Percentiles rank a stretch among this genome's conserved stretches.
Conservation (phyloP, 2,888 invertebrate genomes). For the Herminia tarsipennalis region DNA sequence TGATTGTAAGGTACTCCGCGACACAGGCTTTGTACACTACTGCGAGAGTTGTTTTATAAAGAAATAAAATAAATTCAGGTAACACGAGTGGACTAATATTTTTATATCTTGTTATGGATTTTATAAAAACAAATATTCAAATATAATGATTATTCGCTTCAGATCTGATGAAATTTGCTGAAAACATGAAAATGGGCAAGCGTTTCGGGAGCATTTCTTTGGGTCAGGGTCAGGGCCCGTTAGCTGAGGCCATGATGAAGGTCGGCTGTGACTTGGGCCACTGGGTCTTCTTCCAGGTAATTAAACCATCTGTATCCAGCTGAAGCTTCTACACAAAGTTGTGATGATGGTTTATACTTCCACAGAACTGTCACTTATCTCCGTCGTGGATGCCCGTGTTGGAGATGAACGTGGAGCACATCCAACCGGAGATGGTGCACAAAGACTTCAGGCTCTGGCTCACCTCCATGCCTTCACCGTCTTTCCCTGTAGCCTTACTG, state of each 20-base stretch:
- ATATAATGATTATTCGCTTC: too few relatives aligned
- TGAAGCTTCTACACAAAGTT: too few relatives aligned
- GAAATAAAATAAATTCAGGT: too few relatives aligned
- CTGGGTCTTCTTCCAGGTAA: conserved; percentile 94
- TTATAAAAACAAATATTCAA: too few relatives aligned
- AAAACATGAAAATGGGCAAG: conserved; percentile 90
- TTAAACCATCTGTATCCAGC: too few relatives aligned
- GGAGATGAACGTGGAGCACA: conserved; percentile 91
- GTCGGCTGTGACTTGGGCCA: conserved; percentile 91
- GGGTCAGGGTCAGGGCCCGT: conserved; percentile 95
- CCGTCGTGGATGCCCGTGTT: conserved; percentile 96
- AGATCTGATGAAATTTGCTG: conserved; percentile 93
- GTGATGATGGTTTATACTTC: too few relatives aligned
- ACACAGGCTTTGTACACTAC: too few relatives aligned
- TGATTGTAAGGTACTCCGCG: too few relatives aligned
- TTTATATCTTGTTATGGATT: too few relatives aligned
- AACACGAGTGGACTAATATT: too few relatives aligned
- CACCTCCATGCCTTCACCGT: conserved; percentile 91
- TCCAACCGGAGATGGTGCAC: conserved; percentile 90
- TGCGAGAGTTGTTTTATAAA: too few relatives aligned
- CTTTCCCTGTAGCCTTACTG: conserved; percentile 92
- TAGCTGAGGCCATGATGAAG: conserved; percentile 91
- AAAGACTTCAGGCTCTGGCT: conserved; percentile 93
- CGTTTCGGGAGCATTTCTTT: conserved; percentile 93
- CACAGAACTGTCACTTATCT: conserved; percentile 96